These are phyloP conservation scores for Sardina pilchardus DNA, from an alignment of 2,113 vertebrate species.

Conservation along the genomic window DNA sequence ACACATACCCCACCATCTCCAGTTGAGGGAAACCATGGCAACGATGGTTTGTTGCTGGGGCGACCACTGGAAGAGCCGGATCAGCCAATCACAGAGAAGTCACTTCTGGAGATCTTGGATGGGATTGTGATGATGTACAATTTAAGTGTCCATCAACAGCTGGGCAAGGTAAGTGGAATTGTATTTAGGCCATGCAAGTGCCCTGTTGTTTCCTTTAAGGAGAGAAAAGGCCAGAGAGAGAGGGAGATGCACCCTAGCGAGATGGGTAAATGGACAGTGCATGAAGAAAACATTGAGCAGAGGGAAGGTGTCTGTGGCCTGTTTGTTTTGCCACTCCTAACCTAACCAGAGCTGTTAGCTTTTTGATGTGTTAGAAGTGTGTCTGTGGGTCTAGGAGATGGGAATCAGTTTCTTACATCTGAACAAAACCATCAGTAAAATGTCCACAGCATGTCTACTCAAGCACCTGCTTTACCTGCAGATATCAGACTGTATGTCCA, in stretches of 20 bases:
- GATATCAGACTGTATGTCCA: too few species aligned
- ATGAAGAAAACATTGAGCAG: background rate
- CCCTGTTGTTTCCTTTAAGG: background rate
- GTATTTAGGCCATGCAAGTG: background rate
- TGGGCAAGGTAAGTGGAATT: slow-evolving; percentile 83
- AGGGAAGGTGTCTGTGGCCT: background rate
- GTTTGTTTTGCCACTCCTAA: background rate
- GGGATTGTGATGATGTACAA: slow-evolving; percentile 98
- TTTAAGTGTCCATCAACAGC: slow-evolving; percentile 96
- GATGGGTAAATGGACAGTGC: background rate
- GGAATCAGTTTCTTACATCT: too few species aligned
- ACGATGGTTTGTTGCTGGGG: slow-evolving; percentile 91
- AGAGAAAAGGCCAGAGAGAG: background rate
- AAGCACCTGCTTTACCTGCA: too few species aligned
- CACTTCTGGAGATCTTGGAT: slow-evolving; percentile 90
- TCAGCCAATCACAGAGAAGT: slow-evolving; percentile 89
- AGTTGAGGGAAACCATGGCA: slow-evolving; percentile 93
- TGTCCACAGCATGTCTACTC: too few species aligned
- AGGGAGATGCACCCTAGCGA: background rate
- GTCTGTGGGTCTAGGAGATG: too few species aligned
- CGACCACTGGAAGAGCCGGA: slow-evolving; percentile 87
- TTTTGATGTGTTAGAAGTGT: too few species aligned
- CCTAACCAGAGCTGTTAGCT: background rate
- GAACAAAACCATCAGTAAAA: too few species aligned
- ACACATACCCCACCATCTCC: background rate